A percentile compares a stretch with the other conserved stretches of the same genome.
phyloP scores from a whole-genome alignment of 2,113 vertebrate species.

The Puffinus mauretanicus region DNA sequence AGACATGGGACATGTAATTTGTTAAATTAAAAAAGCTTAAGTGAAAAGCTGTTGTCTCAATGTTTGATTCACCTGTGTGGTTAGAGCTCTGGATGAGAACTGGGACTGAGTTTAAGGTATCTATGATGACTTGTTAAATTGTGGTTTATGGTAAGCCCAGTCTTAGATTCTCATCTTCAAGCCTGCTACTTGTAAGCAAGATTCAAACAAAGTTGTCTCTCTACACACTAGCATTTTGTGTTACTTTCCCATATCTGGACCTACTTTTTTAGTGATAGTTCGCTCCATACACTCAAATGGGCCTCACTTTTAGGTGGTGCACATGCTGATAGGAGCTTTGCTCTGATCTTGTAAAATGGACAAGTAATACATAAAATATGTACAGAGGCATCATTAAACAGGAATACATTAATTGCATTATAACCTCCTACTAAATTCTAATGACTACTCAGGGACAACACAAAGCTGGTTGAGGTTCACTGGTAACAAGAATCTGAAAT shows the following conservation, averaged over 20 bases:
- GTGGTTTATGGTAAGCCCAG: not conserved
- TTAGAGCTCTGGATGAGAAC: not conserved
- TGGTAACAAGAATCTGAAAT: not conserved
- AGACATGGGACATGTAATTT: not conserved
- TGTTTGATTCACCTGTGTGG: not conserved
- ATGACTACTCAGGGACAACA: not conserved
- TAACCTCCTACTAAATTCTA: not conserved
- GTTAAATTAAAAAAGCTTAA: not conserved
- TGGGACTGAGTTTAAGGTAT: not conserved
- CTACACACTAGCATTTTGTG: fast-evolving
- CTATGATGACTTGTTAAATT: not conserved
- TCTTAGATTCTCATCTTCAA: not conserved
- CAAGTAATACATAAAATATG: not conserved
- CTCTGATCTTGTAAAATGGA: not conserved
- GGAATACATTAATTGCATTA: not conserved
- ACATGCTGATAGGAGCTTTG: not conserved
- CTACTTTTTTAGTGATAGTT: not conserved
- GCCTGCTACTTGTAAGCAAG: not conserved
- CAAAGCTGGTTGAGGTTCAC: not conserved
- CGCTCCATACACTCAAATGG: not conserved
- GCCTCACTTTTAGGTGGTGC: not conserved
- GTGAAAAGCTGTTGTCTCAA: not conserved
- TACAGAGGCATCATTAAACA: not conserved
- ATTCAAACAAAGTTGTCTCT: not conserved
- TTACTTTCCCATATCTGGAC: not conserved